Base-by-base conservation (phyloP, 1,140 invertebrate genomes). In the Reticulitermes speratus region DNA sequence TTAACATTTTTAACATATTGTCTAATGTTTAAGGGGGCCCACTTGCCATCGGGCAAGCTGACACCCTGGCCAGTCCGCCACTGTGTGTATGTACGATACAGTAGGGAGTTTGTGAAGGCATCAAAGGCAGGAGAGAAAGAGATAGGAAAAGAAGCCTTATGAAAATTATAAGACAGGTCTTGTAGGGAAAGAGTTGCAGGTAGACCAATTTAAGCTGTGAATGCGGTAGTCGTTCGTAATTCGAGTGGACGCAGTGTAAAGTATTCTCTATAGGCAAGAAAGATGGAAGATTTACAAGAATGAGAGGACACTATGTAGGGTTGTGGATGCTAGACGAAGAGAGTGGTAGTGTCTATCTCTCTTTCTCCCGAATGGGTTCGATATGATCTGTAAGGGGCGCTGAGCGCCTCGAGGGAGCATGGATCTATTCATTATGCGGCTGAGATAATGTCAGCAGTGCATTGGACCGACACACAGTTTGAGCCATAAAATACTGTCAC, bases 41-140 rank as follows among this genome's bases (percentile, higher is more conserved):
- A n/a, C n/a, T n/a, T n/a, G n/a, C n/a, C n/a, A n/a, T n/a, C n/a
- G n/a, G n/a, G n/a, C n/a, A n/a, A n/a, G n/a, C n/a, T n/a, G n/a
- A n/a, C n/a, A n/a, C n/a, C n/a, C n/a, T n/a, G n/a, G n/a, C n/a
- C n/a, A n/a, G n/a, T n/a, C n/a, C n/a, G n/a, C n/a, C n/a, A n/a
- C n/a, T n/a, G n/a, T n/a, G n/a, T n/a, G n/a, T 38, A 38, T 38
- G 5, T 38, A 38, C 38, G 48, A 16, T 1, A 48, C 48, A 9
- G 48, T 48, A 48, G 16, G 48, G 48, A 48, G 9, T 48, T 11
- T 48, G 48, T 12, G 9, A 7, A 12, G 9, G 9, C 48, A 48
- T 65, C 59, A 65, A 19, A 65, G 25, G 16, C 21, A 23, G 19
- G 48, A 65, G 21, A 65, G 1, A 89, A 88, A 85, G 59, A 87